phyloP scores from a whole-genome alignment of 2,113 vertebrate genomes.

The Thryonomys swinderianus region DNA sequence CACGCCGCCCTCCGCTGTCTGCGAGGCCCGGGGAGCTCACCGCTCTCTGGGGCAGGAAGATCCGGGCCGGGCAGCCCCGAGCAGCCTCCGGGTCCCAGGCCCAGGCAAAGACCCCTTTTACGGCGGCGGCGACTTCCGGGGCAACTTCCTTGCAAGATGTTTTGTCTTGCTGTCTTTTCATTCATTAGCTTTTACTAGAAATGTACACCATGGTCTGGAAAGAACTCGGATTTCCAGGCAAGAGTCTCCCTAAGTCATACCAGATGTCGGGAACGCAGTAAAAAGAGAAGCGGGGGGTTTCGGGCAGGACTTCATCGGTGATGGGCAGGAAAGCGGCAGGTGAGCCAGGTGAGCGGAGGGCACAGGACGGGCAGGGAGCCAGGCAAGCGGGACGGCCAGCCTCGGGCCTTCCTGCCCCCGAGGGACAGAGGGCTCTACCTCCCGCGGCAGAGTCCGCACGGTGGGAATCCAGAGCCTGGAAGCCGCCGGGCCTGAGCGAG shows the following conservation, averaged over 20 bases:
- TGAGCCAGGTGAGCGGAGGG: background rate
- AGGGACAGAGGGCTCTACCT: background rate
- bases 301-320: background rate
- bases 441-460: too few species aligned
- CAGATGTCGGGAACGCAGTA: conserved; percentile 61
- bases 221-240: conserved; percentile 52
- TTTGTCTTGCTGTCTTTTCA: conserved; percentile 14
- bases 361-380: background rate
- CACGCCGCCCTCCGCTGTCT: background rate
- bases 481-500: too few species aligned
- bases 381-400: background rate
- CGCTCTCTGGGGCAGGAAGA: background rate
- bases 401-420: background rate
- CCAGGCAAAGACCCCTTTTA: background rate
- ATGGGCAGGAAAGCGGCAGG: background rate
- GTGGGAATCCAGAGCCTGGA: too few species aligned
- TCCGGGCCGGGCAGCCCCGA: background rate
- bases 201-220: conserved; percentile 58
- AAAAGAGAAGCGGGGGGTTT: background rate
- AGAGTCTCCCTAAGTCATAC: conserved; percentile 55
- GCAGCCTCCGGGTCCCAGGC: background rate
- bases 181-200: conserved; percentile 59
- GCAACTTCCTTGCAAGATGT: conserved; percentile 42
- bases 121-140: background rate
- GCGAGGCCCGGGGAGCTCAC: background rate